These are phyloP conservation scores for Setipinna tenuifilis DNA, from an alignment of 2,797 vertebrate species.

Conservation along the genomic window DNA sequence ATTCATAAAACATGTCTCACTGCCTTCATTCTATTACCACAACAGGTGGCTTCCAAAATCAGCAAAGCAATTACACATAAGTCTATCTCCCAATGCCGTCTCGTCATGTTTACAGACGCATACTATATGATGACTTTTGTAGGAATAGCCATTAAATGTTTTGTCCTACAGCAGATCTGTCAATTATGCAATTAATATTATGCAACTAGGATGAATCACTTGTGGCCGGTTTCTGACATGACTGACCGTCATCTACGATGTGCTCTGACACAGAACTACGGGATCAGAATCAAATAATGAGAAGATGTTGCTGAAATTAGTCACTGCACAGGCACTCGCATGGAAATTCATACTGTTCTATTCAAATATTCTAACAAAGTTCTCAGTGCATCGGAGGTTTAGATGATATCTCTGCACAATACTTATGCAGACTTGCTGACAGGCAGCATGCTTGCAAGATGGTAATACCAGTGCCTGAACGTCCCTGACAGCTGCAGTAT, in stretches of 20 bases:
- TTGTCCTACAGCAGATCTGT: neutral
- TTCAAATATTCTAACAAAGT: neutral
- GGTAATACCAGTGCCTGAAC: too few species aligned
- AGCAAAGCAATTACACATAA: neutral
- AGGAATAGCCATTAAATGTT: neutral
- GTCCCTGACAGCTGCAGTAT: neutral
- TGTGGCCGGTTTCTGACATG: neutral
- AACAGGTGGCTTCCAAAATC: neutral
- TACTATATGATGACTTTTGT: neutral
- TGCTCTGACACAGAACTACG: neutral
- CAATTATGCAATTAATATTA: constrained; percentile 9
- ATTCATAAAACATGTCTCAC: neutral
- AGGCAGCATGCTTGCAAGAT: neutral
- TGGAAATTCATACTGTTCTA: neutral
- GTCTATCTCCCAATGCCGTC: too few species aligned
- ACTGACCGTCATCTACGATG: neutral
- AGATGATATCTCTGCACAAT: neutral
- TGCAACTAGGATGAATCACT: neutral
- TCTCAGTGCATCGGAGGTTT: neutral
- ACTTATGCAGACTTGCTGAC: neutral
- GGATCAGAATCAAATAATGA: neutral
- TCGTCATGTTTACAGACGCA: neutral
- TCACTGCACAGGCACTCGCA: too few species aligned
- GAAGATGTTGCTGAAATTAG: neutral
- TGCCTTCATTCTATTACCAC: neutral